Percentiles rank a stretch among this genome's conserved stretches.
phyloP scores from a whole-genome alignment of 2,113 vertebrate species.

The Clarias gariepinus region DNA sequence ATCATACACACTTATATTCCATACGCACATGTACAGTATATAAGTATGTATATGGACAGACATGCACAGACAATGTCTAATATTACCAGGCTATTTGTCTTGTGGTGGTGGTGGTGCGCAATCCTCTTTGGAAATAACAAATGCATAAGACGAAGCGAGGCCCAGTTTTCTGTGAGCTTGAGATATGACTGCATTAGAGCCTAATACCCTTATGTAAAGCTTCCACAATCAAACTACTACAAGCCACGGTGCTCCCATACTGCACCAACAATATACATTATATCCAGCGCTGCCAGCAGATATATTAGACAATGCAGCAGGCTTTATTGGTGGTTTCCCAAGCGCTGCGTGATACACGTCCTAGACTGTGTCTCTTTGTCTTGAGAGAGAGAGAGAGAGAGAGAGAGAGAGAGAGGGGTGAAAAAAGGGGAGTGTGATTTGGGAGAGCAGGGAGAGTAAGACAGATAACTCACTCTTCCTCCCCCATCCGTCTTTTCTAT shows the following conservation, averaged over 20 bases:
- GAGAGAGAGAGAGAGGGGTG: slow-evolving; percentile 6
- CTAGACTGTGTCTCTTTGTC: slow-evolving; percentile 33
- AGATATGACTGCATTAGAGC: slow-evolving; percentile 56
- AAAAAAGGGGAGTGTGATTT: slow-evolving; percentile 39
- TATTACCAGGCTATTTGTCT: slow-evolving; percentile 52
- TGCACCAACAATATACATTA: slow-evolving; percentile 49
- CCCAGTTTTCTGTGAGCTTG: slow-evolving; percentile 51
- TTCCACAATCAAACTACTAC: slow-evolving; percentile 56
- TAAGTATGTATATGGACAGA: background rate
- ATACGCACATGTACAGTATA: background rate
- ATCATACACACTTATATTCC: background rate
- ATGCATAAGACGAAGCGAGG: slow-evolving; percentile 54
- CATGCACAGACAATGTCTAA: slow-evolving; percentile 38
- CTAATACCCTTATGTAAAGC: slow-evolving; percentile 61
- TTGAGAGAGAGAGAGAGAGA: slow-evolving; percentile 33
- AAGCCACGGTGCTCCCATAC: slow-evolving; percentile 38
- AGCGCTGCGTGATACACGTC: slow-evolving; percentile 38
- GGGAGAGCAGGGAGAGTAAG: slow-evolving; percentile 40
- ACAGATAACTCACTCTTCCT: slow-evolving; percentile 49
- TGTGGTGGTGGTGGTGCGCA: slow-evolving; percentile 40
- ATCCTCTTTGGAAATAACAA: slow-evolving; percentile 62
- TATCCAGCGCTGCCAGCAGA: slow-evolving; percentile 42
- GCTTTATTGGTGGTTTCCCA: slow-evolving; percentile 52
- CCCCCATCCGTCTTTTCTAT: slow-evolving; percentile 29
- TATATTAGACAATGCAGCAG: slow-evolving; percentile 52